Conservation (phyloP, 2,113 vertebrate genomes). For the Spheniscus mendiculus region DNA sequence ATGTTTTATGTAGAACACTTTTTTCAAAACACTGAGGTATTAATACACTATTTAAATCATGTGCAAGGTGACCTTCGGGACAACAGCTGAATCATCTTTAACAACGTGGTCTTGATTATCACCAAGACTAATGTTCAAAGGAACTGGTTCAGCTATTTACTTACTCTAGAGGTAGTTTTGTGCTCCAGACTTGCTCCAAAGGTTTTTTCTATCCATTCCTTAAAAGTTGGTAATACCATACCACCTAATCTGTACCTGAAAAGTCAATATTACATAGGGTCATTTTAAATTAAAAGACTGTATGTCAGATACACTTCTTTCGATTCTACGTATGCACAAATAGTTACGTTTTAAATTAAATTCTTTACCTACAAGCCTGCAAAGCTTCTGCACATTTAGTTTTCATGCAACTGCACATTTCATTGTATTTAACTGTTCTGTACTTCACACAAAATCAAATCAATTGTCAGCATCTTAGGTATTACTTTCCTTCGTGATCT, state of each 20-base stretch:
- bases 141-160: constrained; percentile 63
- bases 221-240: constrained; percentile 88
- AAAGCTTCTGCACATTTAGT: background rate
- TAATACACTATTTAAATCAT: background rate
- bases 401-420: background rate
- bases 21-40: background rate
- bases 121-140: constrained; percentile 16
- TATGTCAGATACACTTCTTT: constrained; percentile 27
- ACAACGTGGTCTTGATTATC: background rate
- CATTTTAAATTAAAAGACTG: constrained; percentile 51
- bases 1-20: background rate
- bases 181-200: constrained; percentile 92
- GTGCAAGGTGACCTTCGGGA: background rate
- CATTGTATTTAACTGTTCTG: background rate
- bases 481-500: background rate
- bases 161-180: constrained; percentile 91
- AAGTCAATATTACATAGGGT: constrained; percentile 56
- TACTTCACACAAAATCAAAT: background rate
- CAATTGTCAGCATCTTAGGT: background rate
- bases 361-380: background rate
- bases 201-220: constrained; percentile 91
- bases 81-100: constrained; percentile 15
- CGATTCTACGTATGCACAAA: background rate
- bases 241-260: constrained; percentile 94
- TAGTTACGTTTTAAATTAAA: background rate